phyloP scores from a whole-genome alignment of 2,888 invertebrate genomes.

The Lasiommata megera region DNA sequence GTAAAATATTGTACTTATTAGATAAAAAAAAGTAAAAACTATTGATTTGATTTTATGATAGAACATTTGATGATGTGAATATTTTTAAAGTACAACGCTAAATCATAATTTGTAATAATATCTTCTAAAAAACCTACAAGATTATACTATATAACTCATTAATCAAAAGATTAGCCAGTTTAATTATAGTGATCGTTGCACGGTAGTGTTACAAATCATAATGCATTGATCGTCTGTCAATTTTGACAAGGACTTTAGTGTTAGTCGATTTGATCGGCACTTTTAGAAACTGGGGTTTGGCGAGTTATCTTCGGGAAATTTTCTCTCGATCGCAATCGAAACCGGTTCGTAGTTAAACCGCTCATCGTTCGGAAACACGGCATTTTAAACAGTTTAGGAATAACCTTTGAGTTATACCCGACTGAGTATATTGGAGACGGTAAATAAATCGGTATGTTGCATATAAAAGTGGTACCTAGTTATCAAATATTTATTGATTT shows the following conservation, averaged over 20 bases:
- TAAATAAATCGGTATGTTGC: neutral
- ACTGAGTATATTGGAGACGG: neutral
- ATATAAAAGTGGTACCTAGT: neutral
- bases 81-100: no score
- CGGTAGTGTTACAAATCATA: neutral
- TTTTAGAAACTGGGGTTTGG: neutral
- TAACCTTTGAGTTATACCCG: conserved; percentile 6
- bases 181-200: no score
- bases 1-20: no score
- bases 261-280: neutral
- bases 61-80: no score
- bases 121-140: no score
- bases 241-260: neutral
- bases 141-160: no score
- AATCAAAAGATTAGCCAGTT: no score
- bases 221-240: neutral
- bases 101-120: no score
- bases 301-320: neutral
- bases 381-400: conserved; percentile 6
- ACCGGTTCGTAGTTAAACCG: conserved; percentile 2
- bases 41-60: no score
- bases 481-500: conserved; percentile 15
- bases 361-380: neutral
- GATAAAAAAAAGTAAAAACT: no score
- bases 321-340: neutral